Conservation (phyloP, 2,888 invertebrate genomes). For the Halictus ligatus region DNA sequence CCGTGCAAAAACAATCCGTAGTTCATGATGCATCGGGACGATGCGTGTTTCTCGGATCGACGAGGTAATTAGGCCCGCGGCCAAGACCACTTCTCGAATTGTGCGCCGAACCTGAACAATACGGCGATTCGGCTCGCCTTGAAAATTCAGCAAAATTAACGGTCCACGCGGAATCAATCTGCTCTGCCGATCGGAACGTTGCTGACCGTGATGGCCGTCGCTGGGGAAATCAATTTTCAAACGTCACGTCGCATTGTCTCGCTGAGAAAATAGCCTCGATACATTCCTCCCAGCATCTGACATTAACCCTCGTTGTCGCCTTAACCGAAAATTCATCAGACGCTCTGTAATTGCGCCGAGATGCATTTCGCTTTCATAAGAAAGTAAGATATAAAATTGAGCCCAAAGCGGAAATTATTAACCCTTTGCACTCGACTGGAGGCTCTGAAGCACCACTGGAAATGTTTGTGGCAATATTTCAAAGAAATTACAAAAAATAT, state of each 20-base stretch:
- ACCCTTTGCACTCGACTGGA: too few relatives aligned
- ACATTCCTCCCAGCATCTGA: not conserved
- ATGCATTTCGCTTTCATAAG: too few relatives aligned
- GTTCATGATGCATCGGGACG: conserved; percentile 70
- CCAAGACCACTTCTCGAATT: conserved; percentile 68
- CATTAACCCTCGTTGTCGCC: not conserved
- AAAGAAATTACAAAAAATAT: too few relatives aligned
- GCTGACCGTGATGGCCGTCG: not conserved
- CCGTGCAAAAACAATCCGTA: conserved; percentile 74
- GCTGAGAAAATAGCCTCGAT: not conserved
- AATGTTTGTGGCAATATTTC: too few relatives aligned
- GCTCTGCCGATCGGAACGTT: conserved; percentile 18
- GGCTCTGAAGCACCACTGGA: too few relatives aligned
- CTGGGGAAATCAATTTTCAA: not conserved
- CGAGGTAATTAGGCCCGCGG: conserved; percentile 76
- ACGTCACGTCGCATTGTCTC: not conserved
- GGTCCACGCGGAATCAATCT: not conserved
- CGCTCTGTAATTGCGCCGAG: not conserved
- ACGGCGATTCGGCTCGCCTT: conserved; percentile 52
- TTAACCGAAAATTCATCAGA: not conserved
- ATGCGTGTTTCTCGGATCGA: conserved; percentile 73
- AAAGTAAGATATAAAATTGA: too few relatives aligned
- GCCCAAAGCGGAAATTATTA: too few relatives aligned
- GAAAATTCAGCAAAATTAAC: conserved; percentile 62
- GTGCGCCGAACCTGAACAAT: conserved; percentile 62